A percentile compares a stretch with the other conserved stretches of the same genome.
Conservation (phyloP, 2,113 vertebrate species). For the Gymnobelideus leadbeateri region DNA sequence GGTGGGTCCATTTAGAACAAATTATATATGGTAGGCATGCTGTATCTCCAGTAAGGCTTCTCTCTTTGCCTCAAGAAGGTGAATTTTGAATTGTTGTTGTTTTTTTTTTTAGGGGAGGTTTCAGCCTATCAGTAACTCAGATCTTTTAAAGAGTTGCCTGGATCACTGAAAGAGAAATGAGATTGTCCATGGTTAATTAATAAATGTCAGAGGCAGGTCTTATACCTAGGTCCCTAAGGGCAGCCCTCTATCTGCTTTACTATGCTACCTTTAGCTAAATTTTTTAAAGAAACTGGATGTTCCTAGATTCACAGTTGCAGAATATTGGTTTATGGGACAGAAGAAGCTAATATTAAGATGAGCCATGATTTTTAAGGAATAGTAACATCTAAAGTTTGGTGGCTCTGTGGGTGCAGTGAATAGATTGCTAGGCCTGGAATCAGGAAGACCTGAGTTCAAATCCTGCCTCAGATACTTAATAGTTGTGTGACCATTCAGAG, state of each 20-base stretch:
- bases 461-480: neutral
- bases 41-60: neutral
- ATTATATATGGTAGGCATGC: accelerated
- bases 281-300: neutral
- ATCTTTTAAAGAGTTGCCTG: neutral
- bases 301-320: neutral
- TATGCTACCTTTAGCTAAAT: neutral
- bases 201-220: neutral
- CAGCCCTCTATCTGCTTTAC: neutral
- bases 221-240: neutral
- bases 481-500: neutral
- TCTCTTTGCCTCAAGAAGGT: neutral
- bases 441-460: neutral
- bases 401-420: neutral
- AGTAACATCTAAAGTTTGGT: neutral
- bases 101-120: neutral
- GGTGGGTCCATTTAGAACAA: neutral
- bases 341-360: neutral
- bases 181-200: neutral
- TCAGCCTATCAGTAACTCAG: neutral
- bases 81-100: neutral
- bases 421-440: neutral
- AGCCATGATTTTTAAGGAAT: neutral
- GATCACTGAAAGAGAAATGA: neutral
- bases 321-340: no score